Conservation (phyloP, 1,140 invertebrate species). For the Sitobion miscanthi region DNA sequence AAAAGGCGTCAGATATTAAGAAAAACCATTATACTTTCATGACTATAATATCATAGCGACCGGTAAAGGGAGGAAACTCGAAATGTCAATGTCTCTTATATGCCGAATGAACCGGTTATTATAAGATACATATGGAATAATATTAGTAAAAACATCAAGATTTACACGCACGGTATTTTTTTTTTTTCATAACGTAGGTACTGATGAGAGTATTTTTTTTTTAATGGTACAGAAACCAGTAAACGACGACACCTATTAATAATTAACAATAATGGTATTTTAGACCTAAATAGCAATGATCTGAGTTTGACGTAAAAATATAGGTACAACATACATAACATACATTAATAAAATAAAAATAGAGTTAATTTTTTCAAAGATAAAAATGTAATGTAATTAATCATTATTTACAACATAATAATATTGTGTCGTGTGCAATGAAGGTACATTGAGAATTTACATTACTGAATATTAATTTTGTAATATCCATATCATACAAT, state of each 20-base stretch:
- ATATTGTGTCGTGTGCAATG: not conserved
- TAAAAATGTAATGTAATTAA: not conserved
- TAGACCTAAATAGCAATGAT: not conserved
- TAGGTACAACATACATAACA: not conserved
- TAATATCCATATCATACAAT: not conserved
- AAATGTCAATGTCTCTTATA: conserved; percentile 43
- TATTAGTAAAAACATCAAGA: conserved; percentile 11
- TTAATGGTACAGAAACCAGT: not conserved
- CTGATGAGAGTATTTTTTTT: not conserved
- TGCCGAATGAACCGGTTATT: not conserved
- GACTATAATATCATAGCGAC: not conserved
- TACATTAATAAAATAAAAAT: not conserved
- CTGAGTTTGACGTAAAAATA: no score
- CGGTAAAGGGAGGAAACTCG: conserved; percentile 40
- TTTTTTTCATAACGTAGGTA: not conserved
- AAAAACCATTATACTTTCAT: conserved; percentile 18
- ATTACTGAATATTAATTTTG: no score
- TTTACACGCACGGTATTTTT: not conserved
- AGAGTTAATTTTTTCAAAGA: not conserved
- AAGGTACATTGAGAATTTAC: no score
- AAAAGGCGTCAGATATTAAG: conserved; percentile 33
- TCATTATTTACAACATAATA: not conserved
- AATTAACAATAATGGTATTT: not conserved
- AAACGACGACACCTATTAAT: not conserved
- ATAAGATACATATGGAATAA: not conserved